Evolutionary conservation across 2,113 vertebrate species (phyloP).

Genomic region (Ursus arctos): DNA sequence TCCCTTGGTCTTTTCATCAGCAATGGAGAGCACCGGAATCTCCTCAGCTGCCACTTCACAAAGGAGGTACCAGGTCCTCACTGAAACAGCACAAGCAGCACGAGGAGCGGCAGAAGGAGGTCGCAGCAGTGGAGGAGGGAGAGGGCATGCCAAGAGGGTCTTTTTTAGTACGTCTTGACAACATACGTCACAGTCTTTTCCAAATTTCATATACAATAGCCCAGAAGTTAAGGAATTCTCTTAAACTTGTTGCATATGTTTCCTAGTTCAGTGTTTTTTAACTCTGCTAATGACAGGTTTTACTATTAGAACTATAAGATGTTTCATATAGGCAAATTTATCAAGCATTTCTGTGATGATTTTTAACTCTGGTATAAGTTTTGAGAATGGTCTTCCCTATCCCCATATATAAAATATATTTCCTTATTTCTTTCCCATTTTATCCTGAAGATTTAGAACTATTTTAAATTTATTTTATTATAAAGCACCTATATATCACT

Average conservation of each 20-base stretch:
- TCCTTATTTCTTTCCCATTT: not conserved
- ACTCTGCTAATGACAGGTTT: not conserved
- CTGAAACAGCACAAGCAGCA: not conserved
- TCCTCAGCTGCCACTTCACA: not conserved
- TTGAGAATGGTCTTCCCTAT: not conserved
- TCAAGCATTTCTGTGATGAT: not conserved
- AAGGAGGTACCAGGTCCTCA: not conserved
- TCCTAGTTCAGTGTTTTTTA: not conserved
- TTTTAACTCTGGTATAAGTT: not conserved
- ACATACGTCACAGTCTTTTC: not conserved
- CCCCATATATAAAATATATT: not conserved
- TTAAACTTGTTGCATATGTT: not conserved
- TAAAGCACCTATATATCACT: not conserved
- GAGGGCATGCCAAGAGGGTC: not conserved
- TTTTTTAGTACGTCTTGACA: not conserved
- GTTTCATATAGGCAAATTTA: not conserved
- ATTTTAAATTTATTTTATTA: constrained; percentile 22
- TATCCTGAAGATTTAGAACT: not conserved
- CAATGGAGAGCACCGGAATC: not conserved
- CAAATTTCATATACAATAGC: constrained; percentile 1
- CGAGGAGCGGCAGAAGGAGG: not conserved
- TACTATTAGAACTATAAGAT: not conserved
- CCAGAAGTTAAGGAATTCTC: not conserved
- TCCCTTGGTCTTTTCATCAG: not conserved
- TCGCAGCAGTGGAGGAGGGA: not conserved